These are phyloP conservation scores for Gastrophryne carolinensis DNA, from an alignment of 2,797 vertebrate genomes.

Conservation along the genomic window DNA sequence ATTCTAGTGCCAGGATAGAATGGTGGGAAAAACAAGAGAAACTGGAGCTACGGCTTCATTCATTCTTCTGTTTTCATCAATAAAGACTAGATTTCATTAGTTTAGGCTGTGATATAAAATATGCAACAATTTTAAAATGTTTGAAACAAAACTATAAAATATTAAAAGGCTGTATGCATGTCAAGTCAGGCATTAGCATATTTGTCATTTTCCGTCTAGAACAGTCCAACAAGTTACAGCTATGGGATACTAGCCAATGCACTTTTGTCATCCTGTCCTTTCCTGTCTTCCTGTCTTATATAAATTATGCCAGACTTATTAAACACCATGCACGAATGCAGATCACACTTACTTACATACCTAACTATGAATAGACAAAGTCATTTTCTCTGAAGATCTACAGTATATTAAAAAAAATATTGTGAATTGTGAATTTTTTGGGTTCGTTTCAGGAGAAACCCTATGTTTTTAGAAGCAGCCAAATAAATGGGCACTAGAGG, in stretches of 20 bases:
- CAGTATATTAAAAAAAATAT: background rate
- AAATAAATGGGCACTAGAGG: too few relatives aligned
- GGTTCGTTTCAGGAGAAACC: too few relatives aligned
- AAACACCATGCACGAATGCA: background rate
- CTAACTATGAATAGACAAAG: background rate
- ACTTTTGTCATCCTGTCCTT: background rate
- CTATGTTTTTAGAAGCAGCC: too few relatives aligned
- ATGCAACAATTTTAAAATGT: conserved; percentile 20
- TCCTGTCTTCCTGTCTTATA: background rate
- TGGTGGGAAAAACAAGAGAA: background rate
- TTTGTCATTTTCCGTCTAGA: background rate
- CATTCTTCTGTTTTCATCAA: background rate
- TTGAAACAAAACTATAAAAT: conserved; percentile 24
- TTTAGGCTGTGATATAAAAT: conserved; percentile 9
- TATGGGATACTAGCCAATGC: background rate
- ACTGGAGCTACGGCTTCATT: background rate
- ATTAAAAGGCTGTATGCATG: conserved; percentile 10
- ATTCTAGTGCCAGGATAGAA: background rate
- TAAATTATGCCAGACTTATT: background rate
- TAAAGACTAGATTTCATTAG: conserved; percentile 9
- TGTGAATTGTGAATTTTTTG: background rate
- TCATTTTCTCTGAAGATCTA: background rate
- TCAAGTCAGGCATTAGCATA: background rate
- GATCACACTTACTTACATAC: background rate
- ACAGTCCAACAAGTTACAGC: background rate